Base-by-base conservation (phyloP, 30 jellyfish, hydroid and myxozoan genomes). In the Rhopilema esculentum region DNA sequence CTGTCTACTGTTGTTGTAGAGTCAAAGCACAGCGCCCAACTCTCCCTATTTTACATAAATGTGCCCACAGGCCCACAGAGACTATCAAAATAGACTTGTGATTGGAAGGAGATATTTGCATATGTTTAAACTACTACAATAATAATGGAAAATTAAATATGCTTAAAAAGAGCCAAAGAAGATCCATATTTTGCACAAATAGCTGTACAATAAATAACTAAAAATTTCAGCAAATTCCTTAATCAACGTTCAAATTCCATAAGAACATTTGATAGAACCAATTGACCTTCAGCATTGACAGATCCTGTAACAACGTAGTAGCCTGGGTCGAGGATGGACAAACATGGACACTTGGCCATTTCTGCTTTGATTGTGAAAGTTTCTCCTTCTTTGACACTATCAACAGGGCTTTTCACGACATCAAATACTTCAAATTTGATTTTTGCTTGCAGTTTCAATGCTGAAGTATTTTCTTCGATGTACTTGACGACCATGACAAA, bases 401-500 rank as follows among this genome's bases (percentile, higher is more conserved):
- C 88, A 1, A 62, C 19, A 2, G 94, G 88, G 27, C 94, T 85
- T 66, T 85, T 85, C 19, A 75, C 84, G 17, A 85, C 85, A 18
- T 85, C 88, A n/a, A 66, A 19, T 8, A 85, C 94, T 62, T 85
- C 88, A 48, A 85, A 85, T 49, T 66, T 85, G 81, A 85, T 64
- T 29, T 74, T 85, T 29, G 94, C 94, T 22, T 63, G 53, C 61
- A 84, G 33, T 48, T 84, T 84, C 48, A 32, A 29, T 1, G 87
- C 92, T 8, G 92, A 84, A 64, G 24, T 24, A 71, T 84, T 84
- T 49, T 84, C 92, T 17, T 84, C 87, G 67, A 84, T 72, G 48
- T 70, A 73, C 74, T 72, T 84, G 48, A 72, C 92, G 27, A 84
- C 87, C 92, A 84, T 84, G 81, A 84, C 92, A 67, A 84, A 84